Evolutionary conservation across 1,140 invertebrate genomes (phyloP).

Genomic region (Mamestra configurata): DNA sequence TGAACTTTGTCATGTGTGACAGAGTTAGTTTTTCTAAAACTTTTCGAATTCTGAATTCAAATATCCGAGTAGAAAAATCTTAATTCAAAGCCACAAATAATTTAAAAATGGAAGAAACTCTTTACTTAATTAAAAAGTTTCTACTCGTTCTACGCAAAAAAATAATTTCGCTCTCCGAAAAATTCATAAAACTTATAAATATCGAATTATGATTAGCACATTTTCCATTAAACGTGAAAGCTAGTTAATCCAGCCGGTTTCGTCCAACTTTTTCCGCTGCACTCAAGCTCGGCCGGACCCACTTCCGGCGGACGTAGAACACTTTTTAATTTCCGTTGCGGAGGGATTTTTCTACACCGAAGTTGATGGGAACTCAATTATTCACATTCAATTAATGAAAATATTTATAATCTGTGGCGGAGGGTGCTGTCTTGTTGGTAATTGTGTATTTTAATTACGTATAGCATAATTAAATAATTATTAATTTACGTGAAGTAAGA

Average conservation of each 20-base stretch:
- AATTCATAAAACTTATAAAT: slow-evolving; percentile 44
- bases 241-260: slow-evolving; percentile 61
- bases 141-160: too few relatives aligned
- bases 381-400: slow-evolving; percentile 85
- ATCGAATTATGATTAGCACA: slow-evolving; percentile 45
- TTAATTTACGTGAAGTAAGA: background rate
- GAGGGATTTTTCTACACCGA: slow-evolving; percentile 80
- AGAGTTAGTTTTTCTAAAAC: too few relatives aligned
- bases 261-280: slow-evolving; percentile 79
- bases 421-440: slow-evolving; percentile 7
- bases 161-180: background rate
- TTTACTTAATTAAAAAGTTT: background rate
- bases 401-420: slow-evolving; percentile 65
- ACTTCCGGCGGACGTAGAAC: slow-evolving; percentile 73
- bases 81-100: too few relatives aligned
- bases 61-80: too few relatives aligned
- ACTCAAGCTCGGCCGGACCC: slow-evolving; percentile 71
- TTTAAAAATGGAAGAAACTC: too few relatives aligned
- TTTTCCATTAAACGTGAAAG: slow-evolving; percentile 48
- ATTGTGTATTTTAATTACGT: slow-evolving; percentile 1
- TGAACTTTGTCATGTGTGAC: too few relatives aligned
- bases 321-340: slow-evolving; percentile 85
- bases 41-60: too few relatives aligned
- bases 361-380: slow-evolving; percentile 80
- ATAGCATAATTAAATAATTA: background rate